Conservation (phyloP, 1,140 invertebrate genomes). For the Brachionus rubens region DNA sequence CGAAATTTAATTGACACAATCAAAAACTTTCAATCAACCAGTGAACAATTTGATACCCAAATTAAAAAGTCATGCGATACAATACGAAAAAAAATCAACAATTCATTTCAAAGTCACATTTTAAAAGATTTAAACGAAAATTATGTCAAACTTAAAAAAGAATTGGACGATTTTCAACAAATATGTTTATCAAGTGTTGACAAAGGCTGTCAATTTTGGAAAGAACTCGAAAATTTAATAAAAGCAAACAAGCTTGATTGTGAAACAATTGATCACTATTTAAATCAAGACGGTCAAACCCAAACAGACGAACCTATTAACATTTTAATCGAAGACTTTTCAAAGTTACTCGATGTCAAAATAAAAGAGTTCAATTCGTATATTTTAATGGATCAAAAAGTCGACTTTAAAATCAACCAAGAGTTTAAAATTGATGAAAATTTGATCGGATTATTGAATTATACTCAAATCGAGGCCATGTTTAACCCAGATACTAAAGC, state of each 20-base stretch:
- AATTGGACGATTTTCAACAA: constrained; percentile 29
- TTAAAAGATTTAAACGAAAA: background rate
- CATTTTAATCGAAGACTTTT: constrained; percentile 3
- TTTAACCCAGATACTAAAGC: background rate
- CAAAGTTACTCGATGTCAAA: background rate
- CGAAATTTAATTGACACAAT: constrained; percentile 7
- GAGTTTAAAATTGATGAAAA: background rate
- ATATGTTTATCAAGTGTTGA: background rate
- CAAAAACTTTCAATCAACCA: background rate
- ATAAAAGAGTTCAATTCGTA: constrained; percentile 11
- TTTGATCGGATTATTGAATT: background rate
- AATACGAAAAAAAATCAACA: background rate
- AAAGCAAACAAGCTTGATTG: constrained; percentile 6
- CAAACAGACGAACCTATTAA: background rate
- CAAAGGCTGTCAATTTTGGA: constrained; percentile 18
- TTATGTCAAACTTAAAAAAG: constrained; percentile 2
- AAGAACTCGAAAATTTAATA: constrained; percentile 30
- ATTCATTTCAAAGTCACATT: background rate
- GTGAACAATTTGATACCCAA: background rate
- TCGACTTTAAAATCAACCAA: background rate
- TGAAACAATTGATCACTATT: constrained; percentile 11
- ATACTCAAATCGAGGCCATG: background rate
- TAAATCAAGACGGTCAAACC: background rate
- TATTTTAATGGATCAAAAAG: background rate
- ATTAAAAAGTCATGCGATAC: constrained; percentile 14